phyloP scores from a whole-genome alignment of 2,113 vertebrate species.

The Pleuronectes platessa region DNA sequence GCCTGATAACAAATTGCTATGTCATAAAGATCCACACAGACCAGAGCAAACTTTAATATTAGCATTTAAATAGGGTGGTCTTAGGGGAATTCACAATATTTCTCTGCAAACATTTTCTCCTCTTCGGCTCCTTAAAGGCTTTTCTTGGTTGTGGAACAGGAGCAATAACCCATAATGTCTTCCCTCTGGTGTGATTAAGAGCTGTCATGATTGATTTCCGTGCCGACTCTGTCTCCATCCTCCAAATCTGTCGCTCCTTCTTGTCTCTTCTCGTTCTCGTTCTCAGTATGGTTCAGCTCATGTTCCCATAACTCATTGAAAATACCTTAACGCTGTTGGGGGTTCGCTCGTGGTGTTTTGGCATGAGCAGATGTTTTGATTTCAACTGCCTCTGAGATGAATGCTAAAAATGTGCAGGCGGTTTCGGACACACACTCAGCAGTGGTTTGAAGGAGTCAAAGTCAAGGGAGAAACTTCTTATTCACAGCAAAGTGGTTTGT shows the following conservation, averaged over 20 bases:
- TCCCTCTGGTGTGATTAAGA: constrained; percentile 60
- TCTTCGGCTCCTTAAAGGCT: background rate
- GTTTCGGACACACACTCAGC: constrained; percentile 24
- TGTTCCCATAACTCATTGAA: constrained; percentile 29
- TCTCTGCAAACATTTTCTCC: constrained; percentile 21
- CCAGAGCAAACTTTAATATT: constrained; percentile 53
- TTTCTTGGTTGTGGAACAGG: constrained; percentile 27
- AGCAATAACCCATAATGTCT: constrained; percentile 47
- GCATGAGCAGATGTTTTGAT: constrained; percentile 51
- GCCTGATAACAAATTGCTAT: constrained; percentile 17
- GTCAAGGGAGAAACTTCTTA: constrained; percentile 23
- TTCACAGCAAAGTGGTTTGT: background rate
- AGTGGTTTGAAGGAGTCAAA: constrained; percentile 17
- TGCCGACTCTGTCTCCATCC: constrained; percentile 35
- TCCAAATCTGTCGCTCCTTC: background rate
- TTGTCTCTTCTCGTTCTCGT: background rate
- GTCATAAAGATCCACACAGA: constrained; percentile 32
- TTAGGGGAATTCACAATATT: constrained; percentile 32
- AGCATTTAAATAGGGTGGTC: constrained; percentile 67
- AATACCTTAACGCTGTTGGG: constrained; percentile 45
- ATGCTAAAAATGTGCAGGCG: constrained; percentile 45
- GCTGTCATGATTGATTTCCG: constrained; percentile 65
- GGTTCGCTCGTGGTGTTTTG: constrained; percentile 49
- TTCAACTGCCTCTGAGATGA: constrained; percentile 38
- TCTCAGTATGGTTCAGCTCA: background rate